Conservation (phyloP, 2,888 invertebrate genomes). For the Mythimna impura region DNA sequence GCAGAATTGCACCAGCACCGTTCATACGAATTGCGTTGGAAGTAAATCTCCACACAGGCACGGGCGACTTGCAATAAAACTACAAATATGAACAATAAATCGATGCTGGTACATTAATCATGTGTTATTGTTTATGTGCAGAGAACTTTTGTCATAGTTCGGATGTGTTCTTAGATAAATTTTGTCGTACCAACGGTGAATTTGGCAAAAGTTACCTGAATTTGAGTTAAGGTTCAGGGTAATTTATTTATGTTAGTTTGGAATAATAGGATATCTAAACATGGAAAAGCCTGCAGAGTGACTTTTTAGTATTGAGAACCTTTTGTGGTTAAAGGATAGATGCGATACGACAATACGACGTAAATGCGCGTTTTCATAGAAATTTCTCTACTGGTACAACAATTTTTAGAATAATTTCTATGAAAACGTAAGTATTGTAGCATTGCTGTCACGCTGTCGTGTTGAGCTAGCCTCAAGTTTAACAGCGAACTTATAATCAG, state of each 20-base stretch:
- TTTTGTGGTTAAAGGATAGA: neutral
- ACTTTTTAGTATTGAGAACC: neutral
- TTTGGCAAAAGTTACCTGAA: slow-evolving; percentile 54
- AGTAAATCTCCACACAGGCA: slow-evolving; percentile 73
- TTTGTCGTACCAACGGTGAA: slow-evolving; percentile 24
- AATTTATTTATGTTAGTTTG: slow-evolving; percentile 12
- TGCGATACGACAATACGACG: neutral
- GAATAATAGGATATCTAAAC: neutral
- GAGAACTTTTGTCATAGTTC: slow-evolving; percentile 68
- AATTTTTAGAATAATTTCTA: neutral
- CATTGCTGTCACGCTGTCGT: neutral
- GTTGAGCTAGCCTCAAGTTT: neutral
- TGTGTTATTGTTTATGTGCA: slow-evolving; percentile 75
- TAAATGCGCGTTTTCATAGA: neutral
- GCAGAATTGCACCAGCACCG: slow-evolving; percentile 40
- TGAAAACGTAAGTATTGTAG: neutral
- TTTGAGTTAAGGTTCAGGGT: slow-evolving; percentile 25
- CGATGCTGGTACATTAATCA: slow-evolving; percentile 81
- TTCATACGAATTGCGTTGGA: slow-evolving; percentile 66
- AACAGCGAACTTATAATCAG: neutral
- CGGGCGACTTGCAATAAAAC: slow-evolving; percentile 76
- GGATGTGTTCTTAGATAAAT: slow-evolving; percentile 60
- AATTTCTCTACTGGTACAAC: neutral
- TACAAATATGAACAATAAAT: slow-evolving; percentile 81
- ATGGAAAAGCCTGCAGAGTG: neutral